A percentile compares a stretch with the other conserved stretches of the same genome.
phyloP scores from a whole-genome alignment of 1,140 invertebrate genomes.

The Camponotus pennsylvanicus region DNA sequence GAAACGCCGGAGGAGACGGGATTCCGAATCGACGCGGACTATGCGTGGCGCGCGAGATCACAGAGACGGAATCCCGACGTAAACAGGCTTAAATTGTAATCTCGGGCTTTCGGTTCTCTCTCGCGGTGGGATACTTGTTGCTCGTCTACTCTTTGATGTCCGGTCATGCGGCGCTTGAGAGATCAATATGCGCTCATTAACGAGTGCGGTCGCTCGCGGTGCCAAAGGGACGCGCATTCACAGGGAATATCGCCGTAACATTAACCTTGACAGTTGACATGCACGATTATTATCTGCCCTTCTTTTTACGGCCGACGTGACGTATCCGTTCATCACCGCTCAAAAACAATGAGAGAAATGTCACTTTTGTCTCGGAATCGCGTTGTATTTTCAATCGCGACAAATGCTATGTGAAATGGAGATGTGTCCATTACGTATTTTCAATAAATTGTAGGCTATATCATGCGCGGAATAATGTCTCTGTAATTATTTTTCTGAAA shows the following conservation, averaged over 20 bases:
- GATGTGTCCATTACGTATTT: neutral
- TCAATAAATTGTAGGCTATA: neutral
- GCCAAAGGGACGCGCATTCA: constrained; percentile 65
- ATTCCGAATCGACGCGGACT: constrained; percentile 70
- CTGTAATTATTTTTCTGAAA: neutral
- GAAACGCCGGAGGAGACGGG: constrained; percentile 62
- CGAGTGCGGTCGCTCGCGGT: constrained; percentile 60
- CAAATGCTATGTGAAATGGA: neutral
- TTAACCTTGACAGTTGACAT: constrained; percentile 49
- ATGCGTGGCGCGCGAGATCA: constrained; percentile 76
- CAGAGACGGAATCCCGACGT: constrained; percentile 75
- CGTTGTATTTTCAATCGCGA: neutral
- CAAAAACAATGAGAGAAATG: neutral
- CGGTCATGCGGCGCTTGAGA: constrained; percentile 66
- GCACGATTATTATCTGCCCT: constrained; percentile 26
- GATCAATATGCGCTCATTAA: constrained; percentile 77
- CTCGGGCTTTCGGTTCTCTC: constrained; percentile 66
- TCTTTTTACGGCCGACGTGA: constrained; percentile 13
- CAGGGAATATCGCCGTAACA: constrained; percentile 61
- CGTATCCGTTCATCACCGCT: neutral
- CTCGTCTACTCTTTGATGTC: constrained; percentile 71
- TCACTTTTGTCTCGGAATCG: neutral
- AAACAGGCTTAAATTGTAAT: constrained; percentile 79
- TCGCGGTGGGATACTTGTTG: constrained; percentile 72
- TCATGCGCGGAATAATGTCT: neutral